These are phyloP conservation scores for Bimastos eiseni DNA, from an alignment of 2,888 invertebrate genomes.

Conservation along the genomic window DNA sequence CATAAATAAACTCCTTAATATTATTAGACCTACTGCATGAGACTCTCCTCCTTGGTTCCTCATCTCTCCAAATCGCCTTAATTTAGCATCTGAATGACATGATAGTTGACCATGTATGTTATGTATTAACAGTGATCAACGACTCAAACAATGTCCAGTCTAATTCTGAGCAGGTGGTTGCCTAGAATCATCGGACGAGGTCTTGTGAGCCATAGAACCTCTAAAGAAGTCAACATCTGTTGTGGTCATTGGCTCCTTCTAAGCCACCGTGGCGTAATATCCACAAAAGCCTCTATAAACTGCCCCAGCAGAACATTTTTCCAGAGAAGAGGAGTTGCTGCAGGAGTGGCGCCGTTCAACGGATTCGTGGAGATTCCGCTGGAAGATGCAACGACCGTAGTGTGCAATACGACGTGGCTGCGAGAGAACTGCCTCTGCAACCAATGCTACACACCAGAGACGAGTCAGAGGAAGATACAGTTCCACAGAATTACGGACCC, in stretches of 20 bases:
- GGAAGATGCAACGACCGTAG: background rate
- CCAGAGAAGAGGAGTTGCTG: background rate
- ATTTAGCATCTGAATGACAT: background rate
- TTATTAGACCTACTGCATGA: too few relatives aligned
- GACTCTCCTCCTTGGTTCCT: background rate
- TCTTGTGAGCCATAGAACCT: background rate
- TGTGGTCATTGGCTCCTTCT: background rate
- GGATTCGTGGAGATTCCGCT: constrained; percentile 2
- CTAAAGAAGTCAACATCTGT: background rate
- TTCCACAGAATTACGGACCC: constrained; percentile 40
- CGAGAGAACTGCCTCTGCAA: constrained; percentile 71
- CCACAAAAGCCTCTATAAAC: background rate
- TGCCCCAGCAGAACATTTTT: background rate
- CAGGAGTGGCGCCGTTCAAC: background rate
- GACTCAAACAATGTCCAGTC: background rate
- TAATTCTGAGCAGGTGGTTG: background rate
- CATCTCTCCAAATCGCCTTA: background rate
- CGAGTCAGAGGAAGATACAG: constrained; percentile 69
- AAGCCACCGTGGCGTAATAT: background rate
- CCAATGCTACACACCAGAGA: constrained; percentile 68
- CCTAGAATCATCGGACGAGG: background rate
- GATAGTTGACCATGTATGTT: background rate
- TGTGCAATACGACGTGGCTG: constrained; percentile 63
- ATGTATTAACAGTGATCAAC: background rate
- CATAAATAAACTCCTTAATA: too few relatives aligned